Conservation (phyloP, 2,888 invertebrate species). For the Mylabris sibirica region DNA sequence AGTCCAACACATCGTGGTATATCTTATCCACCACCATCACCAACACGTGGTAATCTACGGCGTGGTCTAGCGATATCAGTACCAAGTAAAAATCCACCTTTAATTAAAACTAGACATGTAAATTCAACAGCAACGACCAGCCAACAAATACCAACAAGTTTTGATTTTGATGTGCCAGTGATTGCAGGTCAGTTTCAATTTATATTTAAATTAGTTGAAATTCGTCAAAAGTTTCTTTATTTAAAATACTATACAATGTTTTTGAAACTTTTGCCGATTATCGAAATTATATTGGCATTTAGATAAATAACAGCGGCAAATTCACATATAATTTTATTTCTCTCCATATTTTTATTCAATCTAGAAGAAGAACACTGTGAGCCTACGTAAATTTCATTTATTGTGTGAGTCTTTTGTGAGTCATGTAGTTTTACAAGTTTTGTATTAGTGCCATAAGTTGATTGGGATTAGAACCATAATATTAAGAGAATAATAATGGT, state of each 20-base stretch:
- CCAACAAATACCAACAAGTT: conserved; percentile 56
- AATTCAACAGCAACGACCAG: conserved; percentile 62
- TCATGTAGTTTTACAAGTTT: conserved; percentile 39
- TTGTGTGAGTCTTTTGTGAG: conserved; percentile 56
- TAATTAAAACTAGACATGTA: conserved; percentile 81
- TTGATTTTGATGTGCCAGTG: conserved; percentile 63
- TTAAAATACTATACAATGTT: not conserved
- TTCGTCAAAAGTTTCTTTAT: not conserved
- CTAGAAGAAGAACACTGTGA: conserved; percentile 61
- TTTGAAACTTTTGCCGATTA: conserved; percentile 10
- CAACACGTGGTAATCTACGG: conserved; percentile 70
- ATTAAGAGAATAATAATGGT: not conserved
- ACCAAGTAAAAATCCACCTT: conserved; percentile 79
- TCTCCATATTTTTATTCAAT: conserved; percentile 38
- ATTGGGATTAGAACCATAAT: not conserved
- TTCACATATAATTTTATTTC: conserved; percentile 35
- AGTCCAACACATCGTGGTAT: conserved; percentile 74
- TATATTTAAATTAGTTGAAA: not conserved
- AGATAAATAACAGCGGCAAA: conserved; percentile 26
- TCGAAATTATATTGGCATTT: conserved; percentile 8
- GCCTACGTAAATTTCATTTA: conserved; percentile 57
- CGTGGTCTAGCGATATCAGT: conserved; percentile 73
- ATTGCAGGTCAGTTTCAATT: conserved; percentile 58
- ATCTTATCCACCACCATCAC: conserved; percentile 86
- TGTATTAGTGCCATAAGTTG: conserved; percentile 19